A percentile compares a stretch with the other conserved stretches of the same genome.
Evolutionary conservation across 2,113 vertebrate genomes (phyloP).

Genomic region (Hoplias malabaricus): DNA sequence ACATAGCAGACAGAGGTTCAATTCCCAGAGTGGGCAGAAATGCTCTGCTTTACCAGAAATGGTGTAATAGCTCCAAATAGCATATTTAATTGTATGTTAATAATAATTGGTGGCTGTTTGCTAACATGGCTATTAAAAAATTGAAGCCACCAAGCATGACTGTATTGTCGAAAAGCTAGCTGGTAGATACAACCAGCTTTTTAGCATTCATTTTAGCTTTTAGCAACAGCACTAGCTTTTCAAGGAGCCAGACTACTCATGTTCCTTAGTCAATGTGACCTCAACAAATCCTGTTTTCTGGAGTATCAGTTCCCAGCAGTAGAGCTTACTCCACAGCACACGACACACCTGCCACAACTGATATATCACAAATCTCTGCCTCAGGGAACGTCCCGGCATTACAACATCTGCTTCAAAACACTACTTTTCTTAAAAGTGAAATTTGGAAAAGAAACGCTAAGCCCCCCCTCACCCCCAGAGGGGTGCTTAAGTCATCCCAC

Average conservation of each 20-base stretch:
- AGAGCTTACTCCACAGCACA: not conserved
- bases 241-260: not conserved
- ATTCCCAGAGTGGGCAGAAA: too few species aligned
- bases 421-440: not conserved
- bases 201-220: too few species aligned
- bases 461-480: not conserved
- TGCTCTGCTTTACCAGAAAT: too few species aligned
- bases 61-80: too few species aligned
- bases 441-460: not conserved
- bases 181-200: too few species aligned
- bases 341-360: not conserved
- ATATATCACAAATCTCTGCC: not conserved
- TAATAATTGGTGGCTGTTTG: too few species aligned
- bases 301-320: not conserved
- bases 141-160: too few species aligned
- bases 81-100: too few species aligned
- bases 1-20: too few species aligned
- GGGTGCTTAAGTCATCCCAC: not conserved
- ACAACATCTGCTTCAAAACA: not conserved
- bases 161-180: too few species aligned
- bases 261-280: not conserved
- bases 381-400: not conserved
- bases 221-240: too few species aligned
- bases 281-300: not conserved
- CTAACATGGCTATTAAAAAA: too few species aligned